phyloP scores from a whole-genome alignment of 2,888 invertebrate species.

The Silvanus unidentatus region DNA sequence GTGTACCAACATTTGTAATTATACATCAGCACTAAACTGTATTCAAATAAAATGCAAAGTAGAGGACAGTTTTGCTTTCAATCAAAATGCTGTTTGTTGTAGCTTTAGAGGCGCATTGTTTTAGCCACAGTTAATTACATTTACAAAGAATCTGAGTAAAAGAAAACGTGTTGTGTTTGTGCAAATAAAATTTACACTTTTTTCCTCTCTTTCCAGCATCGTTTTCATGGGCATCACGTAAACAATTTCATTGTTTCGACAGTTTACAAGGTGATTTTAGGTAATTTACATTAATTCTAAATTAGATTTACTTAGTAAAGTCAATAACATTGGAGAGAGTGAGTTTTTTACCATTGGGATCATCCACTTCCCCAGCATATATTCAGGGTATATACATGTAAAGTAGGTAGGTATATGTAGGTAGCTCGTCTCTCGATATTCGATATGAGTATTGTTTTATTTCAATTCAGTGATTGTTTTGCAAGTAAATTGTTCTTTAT shows the following conservation, averaged over 20 bases:
- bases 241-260: slow-evolving; percentile 7
- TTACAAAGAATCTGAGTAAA: slow-evolving; percentile 9
- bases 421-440: too few relatives aligned
- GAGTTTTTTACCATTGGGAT: too few relatives aligned
- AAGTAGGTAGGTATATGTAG: too few relatives aligned
- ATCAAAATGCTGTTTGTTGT: slow-evolving; percentile 1
- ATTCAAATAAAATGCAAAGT: neutral
- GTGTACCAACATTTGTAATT: neutral
- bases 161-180: slow-evolving; percentile 10
- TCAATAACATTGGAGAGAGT: too few relatives aligned
- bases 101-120: slow-evolving; percentile 6
- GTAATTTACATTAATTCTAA: slow-evolving; percentile 3
- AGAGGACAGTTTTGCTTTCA: slow-evolving; percentile 2
- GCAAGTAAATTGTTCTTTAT: too few relatives aligned
- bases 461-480: too few relatives aligned
- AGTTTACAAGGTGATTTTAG: slow-evolving; percentile 8
- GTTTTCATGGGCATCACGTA: slow-evolving; percentile 8
- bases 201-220: neutral
- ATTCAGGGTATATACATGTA: too few relatives aligned
- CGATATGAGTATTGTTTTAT: too few relatives aligned
- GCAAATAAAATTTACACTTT: slow-evolving; percentile 3
- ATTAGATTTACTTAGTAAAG: slow-evolving; percentile 2
- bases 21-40: neutral
- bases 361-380: too few relatives aligned
- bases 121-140: slow-evolving; percentile 9